Evolutionary conservation across 2,888 invertebrate species (phyloP).

Genomic region (Pseudanteris insignis): DNA sequence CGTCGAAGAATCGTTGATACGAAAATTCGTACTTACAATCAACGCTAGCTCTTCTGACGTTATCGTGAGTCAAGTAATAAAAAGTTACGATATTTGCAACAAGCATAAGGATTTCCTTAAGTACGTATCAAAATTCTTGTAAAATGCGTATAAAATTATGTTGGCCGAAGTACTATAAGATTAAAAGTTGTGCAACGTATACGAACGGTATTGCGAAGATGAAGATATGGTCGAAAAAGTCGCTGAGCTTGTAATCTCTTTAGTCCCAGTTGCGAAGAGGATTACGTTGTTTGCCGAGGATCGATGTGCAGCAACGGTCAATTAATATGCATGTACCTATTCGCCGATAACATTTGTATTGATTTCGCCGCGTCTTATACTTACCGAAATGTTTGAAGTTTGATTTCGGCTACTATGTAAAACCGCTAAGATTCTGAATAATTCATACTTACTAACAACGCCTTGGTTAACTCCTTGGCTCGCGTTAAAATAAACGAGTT

Average conservation of each 20-base stretch:
- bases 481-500: constrained; percentile 25
- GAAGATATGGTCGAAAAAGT: constrained; percentile 29
- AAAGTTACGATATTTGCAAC: too few species aligned
- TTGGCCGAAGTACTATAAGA: constrained; percentile 11
- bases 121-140: too few species aligned
- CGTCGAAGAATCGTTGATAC: too few species aligned
- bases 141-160: constrained; percentile 4
- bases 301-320: constrained; percentile 36
- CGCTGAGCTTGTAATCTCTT: constrained; percentile 42
- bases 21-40: too few species aligned
- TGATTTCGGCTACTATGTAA: constrained; percentile 28
- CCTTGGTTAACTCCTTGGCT: constrained; percentile 16
- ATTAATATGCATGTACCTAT: constrained; percentile 43
- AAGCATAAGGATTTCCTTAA: too few species aligned
- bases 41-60: too few species aligned
- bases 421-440: constrained; percentile 13
- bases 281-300: constrained; percentile 29
- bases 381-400: constrained; percentile 31
- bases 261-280: constrained; percentile 42
- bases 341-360: constrained; percentile 40
- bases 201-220: constrained; percentile 22
- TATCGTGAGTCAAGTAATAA: too few species aligned
- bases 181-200: constrained; percentile 25
- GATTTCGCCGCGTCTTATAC: constrained; percentile 20
- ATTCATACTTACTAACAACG: constrained; percentile 33